Evolutionary conservation across 2,113 vertebrate species (phyloP).

Genomic region (human (Homo sapiens)): DNA sequence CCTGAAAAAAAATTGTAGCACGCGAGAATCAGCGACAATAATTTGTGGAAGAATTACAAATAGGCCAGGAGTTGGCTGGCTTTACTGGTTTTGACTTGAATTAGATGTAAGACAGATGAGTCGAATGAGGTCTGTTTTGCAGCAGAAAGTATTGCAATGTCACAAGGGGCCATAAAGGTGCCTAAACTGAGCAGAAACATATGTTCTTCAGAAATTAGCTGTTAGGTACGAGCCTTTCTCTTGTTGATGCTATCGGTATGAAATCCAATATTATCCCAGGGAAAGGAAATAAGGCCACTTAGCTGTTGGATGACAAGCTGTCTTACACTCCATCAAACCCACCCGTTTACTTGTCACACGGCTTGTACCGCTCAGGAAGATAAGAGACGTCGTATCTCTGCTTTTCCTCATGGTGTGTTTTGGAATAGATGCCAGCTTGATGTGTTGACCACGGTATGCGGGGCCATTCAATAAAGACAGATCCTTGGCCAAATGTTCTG

Average conservation of each 20-base stretch:
- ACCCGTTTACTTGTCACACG: background rate
- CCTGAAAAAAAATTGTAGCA: background rate
- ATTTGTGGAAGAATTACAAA: background rate
- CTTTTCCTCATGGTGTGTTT: background rate
- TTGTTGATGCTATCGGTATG: conserved; percentile 20
- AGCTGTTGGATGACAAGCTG: conserved; percentile 24
- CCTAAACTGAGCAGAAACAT: conserved; percentile 61
- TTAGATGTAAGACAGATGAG: conserved; percentile 57
- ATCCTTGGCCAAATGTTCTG: background rate
- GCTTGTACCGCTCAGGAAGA: conserved; percentile 8
- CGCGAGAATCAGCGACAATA: background rate
- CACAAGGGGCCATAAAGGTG: conserved; percentile 55
- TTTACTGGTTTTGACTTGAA: conserved; percentile 51
- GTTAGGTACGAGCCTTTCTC: conserved; percentile 31
- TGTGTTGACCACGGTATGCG: background rate
- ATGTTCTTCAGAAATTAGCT: conserved; percentile 59
- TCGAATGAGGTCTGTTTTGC: background rate
- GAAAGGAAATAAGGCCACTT: conserved; percentile 53
- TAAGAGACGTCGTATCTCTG: background rate
- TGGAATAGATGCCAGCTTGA: background rate
- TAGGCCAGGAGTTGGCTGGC: background rate
- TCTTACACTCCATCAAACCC: background rate
- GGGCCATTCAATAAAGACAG: background rate
- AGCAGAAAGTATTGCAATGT: background rate
- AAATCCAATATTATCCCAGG: conserved; percentile 58